phyloP scores from a whole-genome alignment of 2,888 invertebrate genomes.

The Ormyrus nitidulus region DNA sequence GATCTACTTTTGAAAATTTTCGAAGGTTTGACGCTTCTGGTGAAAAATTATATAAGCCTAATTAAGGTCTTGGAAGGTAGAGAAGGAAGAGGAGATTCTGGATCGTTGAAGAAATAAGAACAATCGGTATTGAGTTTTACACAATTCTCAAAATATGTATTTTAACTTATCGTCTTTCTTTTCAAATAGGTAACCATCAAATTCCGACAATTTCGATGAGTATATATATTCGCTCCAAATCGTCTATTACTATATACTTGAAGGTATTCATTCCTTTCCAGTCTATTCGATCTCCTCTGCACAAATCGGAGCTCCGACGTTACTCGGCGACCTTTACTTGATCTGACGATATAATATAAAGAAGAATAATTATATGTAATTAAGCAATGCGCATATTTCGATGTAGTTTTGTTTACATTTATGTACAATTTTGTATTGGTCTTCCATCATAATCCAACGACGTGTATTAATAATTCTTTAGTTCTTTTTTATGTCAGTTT shows the following conservation, averaged over 20 bases:
- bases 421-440: slow-evolving; percentile 65
- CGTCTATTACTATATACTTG: slow-evolving; percentile 20
- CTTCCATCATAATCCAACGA: slow-evolving; percentile 63
- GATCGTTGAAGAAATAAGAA: slow-evolving; percentile 13
- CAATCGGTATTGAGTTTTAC: slow-evolving; percentile 36
- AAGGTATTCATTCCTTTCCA: slow-evolving; percentile 8
- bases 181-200: slow-evolving; percentile 28
- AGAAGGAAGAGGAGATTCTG: no score
- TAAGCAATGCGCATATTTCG: slow-evolving; percentile 63
- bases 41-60: no score
- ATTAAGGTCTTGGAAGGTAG: no score
- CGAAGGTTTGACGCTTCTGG: no score
- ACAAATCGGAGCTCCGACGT: slow-evolving; percentile 10
- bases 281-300: slow-evolving; percentile 1
- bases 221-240: slow-evolving; percentile 40
- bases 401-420: slow-evolving; percentile 66
- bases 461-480: slow-evolving; percentile 6
- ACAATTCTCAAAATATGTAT: slow-evolving; percentile 56
- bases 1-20: no score
- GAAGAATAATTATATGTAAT: slow-evolving; percentile 48
- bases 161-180: slow-evolving; percentile 46
- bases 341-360: slow-evolving; percentile 39
- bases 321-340: slow-evolving; percentile 1
- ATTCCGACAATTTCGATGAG: slow-evolving; percentile 35
- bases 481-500: slow-evolving; percentile 22